Base-by-base conservation (phyloP, 2,888 invertebrate genomes). In the Apotomis betuletana region DNA sequence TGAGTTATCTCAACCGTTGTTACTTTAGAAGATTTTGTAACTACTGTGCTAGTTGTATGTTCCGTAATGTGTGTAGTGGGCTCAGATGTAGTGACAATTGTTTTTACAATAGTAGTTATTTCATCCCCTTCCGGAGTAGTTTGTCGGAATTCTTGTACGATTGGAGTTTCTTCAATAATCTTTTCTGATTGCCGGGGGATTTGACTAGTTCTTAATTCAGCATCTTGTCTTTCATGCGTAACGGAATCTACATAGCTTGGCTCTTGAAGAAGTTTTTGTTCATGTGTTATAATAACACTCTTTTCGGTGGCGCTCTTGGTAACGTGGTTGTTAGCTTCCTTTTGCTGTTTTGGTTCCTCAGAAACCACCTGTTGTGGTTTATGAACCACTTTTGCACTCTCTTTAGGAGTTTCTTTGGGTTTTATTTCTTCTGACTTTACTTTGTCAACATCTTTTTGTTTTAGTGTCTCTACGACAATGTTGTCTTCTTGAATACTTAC, bases 1-100 rank as follows among this genome's bases (percentile, higher is more conserved):
- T 90, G 83, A 59, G 83, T 85, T 41, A 87, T 80, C 82, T 90
- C 87, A 62, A 90, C 85, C 41, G 88, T 90, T 51, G 89, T 90
- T 8, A 89, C 76, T 75, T 83, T 85, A 36, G 91, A 88, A 60
- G 87, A 83, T n/a, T 84, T 84, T 15, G 89, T 84, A 44, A 85
- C 85, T 54, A 89, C 78, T 27, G 85, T 75, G 36, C 86, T 88
- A 65, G 83, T 89, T 38, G 82, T 86, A 62, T 87, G 86, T 78
- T 91, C 90, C 55, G 86, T 84, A 8, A 84, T 69, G 71, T 78
- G 82, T 73, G 89, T 84, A 27, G 80, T 77, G 55, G 90, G 89
- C 69, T 86, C 83, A 3, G 85, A 78, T 75, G 81, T 80, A n/a
- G 87, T 80, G 55, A 84, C 78, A 60, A 77, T 80, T 3, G 85